A percentile compares a stretch with the other conserved stretches of the same genome.
Conservation (phyloP, 2,797 vertebrate genomes). For the Lutjanus campechanus region DNA sequence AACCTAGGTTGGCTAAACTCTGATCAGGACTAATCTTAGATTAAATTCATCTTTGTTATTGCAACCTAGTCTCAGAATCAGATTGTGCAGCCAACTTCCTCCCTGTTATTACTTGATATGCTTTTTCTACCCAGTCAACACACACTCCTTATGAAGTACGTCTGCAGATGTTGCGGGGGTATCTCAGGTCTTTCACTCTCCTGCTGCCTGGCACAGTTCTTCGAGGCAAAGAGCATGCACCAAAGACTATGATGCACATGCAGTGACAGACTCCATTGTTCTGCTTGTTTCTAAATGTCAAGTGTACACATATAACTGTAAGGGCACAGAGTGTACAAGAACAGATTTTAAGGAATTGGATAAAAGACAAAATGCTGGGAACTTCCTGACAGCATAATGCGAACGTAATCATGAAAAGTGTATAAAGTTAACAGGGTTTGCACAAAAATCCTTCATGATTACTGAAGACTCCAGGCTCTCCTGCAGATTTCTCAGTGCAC, state of each 20-base stretch:
- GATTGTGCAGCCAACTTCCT: not conserved
- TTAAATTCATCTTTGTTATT: too few species aligned
- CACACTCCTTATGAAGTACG: not conserved
- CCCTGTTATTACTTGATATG: not conserved
- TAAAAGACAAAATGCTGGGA: not conserved
- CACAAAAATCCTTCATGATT: not conserved
- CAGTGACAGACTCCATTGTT: constrained; percentile 34
- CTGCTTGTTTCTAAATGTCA: constrained; percentile 49
- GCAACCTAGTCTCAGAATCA: not conserved
- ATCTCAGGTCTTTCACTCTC: constrained; percentile 11
- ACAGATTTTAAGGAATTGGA: not conserved
- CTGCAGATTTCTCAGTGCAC: not conserved
- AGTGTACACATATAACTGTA: constrained; percentile 10
- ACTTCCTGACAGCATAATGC: not conserved
- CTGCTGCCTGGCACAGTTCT: constrained; percentile 19
- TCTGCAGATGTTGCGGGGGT: not conserved
- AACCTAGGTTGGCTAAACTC: too few species aligned
- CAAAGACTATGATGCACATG: constrained; percentile 19
- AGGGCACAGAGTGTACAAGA: constrained; percentile 1
- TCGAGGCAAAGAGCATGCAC: constrained; percentile 43
- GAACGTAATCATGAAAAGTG: not conserved
- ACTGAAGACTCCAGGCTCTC: not conserved
- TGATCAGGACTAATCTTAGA: too few species aligned
- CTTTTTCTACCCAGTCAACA: not conserved
- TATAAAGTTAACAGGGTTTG: not conserved